phyloP scores from a whole-genome alignment of 2,888 invertebrate species.

The Harpagoxenus sublaevis region DNA sequence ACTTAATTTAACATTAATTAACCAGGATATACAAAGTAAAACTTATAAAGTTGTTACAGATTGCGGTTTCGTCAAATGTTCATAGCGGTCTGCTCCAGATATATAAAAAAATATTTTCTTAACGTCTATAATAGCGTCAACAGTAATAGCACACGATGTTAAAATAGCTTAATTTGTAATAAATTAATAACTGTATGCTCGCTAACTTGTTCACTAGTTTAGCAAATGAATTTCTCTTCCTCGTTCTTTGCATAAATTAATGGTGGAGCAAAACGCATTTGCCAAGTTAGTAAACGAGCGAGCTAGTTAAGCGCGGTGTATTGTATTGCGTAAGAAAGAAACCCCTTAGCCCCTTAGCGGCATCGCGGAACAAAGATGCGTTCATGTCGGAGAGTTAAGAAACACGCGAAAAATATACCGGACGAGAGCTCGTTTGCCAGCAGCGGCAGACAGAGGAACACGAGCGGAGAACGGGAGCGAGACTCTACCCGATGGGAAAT shows the following conservation, averaged over 20 bases:
- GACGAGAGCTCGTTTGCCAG: constrained; percentile 35
- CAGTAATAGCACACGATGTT: background rate
- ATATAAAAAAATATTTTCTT: background rate
- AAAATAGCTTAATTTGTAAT: background rate
- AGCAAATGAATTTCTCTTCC: background rate
- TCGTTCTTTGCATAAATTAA: constrained; percentile 12
- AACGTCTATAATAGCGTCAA: background rate
- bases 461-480: background rate
- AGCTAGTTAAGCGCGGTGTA: background rate
- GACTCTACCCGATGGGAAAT: constrained; percentile 52
- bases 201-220: background rate
- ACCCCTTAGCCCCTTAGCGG: constrained; percentile 53
- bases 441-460: constrained; percentile 14
- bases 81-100: background rate
- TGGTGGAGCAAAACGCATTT: background rate
- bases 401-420: constrained; percentile 38
- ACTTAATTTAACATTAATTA: constrained; percentile 43
- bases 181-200: constrained; percentile 13
- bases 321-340: background rate
- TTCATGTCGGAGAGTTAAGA: constrained; percentile 16
- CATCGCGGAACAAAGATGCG: constrained; percentile 24
- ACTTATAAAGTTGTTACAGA: background rate
- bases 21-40: constrained; percentile 26
- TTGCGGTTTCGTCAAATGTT: constrained; percentile 7
- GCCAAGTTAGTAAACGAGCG: background rate